Evolutionary conservation across 2,888 invertebrate genomes (phyloP).

Genomic region (Cataglyphis livida): DNA sequence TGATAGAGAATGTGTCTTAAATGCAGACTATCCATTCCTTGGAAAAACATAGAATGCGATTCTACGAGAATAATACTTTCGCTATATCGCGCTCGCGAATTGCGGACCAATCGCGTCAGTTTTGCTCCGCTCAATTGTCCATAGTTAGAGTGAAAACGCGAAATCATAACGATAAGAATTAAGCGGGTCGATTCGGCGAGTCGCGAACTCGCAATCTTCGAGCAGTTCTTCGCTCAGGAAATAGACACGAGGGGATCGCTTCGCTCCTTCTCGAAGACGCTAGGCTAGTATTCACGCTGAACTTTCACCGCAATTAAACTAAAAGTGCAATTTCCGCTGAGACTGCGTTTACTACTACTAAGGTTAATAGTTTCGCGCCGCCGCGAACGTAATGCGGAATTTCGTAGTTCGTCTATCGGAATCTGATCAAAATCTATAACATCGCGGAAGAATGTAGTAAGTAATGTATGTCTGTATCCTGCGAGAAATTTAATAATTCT

Average conservation of each 20-base stretch:
- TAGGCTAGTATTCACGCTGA: slow-evolving; percentile 58
- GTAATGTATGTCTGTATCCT: background rate
- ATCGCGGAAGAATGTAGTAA: background rate
- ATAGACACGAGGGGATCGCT: slow-evolving; percentile 21
- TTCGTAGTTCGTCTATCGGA: slow-evolving; percentile 47
- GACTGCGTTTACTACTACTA: slow-evolving; percentile 69
- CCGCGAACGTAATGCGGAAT: slow-evolving; percentile 64
- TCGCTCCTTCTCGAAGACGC: slow-evolving; percentile 21
- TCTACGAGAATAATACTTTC: background rate
- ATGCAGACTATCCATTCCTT: too few relatives aligned
- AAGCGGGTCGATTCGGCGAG: slow-evolving; percentile 17
- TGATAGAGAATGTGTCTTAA: slow-evolving; percentile 17
- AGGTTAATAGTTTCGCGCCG: slow-evolving; percentile 72
- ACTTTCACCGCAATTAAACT: slow-evolving; percentile 81
- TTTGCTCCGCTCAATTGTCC: background rate
- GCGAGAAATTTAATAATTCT: background rate
- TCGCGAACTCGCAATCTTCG: slow-evolving; percentile 27
- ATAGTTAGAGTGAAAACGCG: slow-evolving; percentile 24
- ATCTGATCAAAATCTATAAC: slow-evolving; percentile 42
- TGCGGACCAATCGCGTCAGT: background rate
- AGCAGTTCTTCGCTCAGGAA: slow-evolving; percentile 7
- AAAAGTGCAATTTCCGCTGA: slow-evolving; percentile 75
- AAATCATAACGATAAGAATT: slow-evolving; percentile 41
- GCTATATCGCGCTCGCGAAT: background rate
- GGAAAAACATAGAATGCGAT: background rate